Percentiles rank a stretch among this genome's conserved stretches.
These are phyloP conservation scores for Decapterus maruadsi DNA, from an alignment of 2,797 vertebrate genomes.

Conservation along the genomic window DNA sequence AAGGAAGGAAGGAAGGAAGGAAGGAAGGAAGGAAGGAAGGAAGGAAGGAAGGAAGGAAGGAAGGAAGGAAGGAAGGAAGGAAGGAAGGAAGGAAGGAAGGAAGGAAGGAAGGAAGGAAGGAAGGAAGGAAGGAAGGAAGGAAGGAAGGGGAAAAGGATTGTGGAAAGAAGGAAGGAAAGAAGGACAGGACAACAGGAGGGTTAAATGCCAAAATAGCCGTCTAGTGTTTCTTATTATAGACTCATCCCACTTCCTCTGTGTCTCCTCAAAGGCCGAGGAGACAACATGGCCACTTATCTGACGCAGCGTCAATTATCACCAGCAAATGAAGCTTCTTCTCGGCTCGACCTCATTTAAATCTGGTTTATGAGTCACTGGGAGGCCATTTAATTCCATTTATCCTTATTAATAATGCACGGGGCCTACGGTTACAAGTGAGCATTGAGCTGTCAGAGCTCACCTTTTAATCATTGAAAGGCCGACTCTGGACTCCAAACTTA, in stretches of 20 bases:
- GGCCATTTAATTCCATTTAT: conserved; percentile 59
- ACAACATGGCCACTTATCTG: conserved; percentile 28
- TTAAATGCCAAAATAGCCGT: neutral
- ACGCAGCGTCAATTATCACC: conserved; percentile 38
- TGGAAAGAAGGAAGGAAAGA: too few relatives aligned
- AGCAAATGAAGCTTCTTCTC: conserved; percentile 21
- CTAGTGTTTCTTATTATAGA: neutral
- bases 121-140: too few relatives aligned
- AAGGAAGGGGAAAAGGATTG: too few relatives aligned
- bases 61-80: too few relatives aligned
- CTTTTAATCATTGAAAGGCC: conserved; percentile 13
- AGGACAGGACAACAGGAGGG: too few relatives aligned
- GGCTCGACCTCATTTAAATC: conserved; percentile 22
- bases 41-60: too few relatives aligned
- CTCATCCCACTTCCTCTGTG: neutral
- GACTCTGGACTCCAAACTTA: conserved; percentile 5
- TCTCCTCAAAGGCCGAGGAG: neutral
- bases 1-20: too few relatives aligned
- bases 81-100: too few relatives aligned
- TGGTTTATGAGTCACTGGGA: conserved; percentile 52
- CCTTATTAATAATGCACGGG: conserved; percentile 68
- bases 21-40: too few relatives aligned
- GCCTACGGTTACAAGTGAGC: conserved; percentile 29
- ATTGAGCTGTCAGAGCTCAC: conserved; percentile 21
- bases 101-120: too few relatives aligned